phyloP scores from a whole-genome alignment of 2,797 vertebrate species.

The Sternotherus odoratus region DNA sequence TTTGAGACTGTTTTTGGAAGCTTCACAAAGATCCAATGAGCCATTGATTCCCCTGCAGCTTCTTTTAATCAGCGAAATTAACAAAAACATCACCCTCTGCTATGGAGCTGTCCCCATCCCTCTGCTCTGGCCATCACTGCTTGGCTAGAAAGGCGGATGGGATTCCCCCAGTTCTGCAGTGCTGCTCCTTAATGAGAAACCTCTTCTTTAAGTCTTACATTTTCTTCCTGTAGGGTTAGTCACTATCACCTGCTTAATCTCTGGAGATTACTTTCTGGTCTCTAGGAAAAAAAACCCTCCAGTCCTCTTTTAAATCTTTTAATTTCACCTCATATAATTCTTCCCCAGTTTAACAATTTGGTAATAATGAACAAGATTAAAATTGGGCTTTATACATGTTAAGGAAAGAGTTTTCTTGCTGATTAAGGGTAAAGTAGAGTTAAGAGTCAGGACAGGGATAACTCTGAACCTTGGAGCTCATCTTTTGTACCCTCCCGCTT shows the following conservation, averaged over 20 bases:
- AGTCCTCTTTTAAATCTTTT: conserved; percentile 35
- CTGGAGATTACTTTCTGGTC: conserved; percentile 33
- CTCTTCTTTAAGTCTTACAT: not conserved
- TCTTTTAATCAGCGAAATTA: not conserved
- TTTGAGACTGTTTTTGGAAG: not conserved
- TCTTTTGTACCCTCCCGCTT: fast-evolving
- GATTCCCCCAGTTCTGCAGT: fast-evolving
- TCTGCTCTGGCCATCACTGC: conserved; percentile 1
- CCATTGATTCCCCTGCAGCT: fast-evolving
- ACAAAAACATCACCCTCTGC: fast-evolving
- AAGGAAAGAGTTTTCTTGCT: conserved; percentile 46
- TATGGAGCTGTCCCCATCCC: fast-evolving
- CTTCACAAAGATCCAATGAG: not conserved
- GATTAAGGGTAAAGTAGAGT: conserved; percentile 58
- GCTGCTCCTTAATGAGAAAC: conserved; percentile 53
- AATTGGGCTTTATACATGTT: conserved; percentile 46
- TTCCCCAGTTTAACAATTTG: conserved; percentile 27
- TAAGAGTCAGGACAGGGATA: not conserved
- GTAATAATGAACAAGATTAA: conserved; percentile 58
- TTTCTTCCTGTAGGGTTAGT: not conserved
- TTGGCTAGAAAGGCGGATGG: no score
- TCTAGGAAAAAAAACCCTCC: conserved; percentile 33
- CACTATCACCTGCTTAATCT: conserved; percentile 38
- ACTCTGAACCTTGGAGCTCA: not conserved
- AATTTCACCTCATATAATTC: conserved; percentile 54